Evolutionary conservation across 2,113 vertebrate genomes (phyloP).

Genomic region (Pygoscelis adeliae): DNA sequence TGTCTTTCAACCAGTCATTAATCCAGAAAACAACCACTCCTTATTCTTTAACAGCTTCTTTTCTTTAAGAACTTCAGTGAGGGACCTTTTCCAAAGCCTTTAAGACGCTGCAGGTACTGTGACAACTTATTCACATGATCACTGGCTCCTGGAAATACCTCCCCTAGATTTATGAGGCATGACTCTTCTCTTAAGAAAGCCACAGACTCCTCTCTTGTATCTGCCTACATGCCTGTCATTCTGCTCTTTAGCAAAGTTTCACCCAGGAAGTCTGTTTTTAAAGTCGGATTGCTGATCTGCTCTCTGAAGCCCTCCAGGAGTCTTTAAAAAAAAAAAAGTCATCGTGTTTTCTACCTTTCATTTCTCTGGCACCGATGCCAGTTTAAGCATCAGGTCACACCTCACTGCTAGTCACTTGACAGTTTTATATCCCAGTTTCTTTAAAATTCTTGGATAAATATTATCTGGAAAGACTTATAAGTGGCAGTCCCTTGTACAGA

Average conservation of each 20-base stretch:
- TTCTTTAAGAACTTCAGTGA: not conserved
- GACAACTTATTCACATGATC: not conserved
- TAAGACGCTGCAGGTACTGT: not conserved
- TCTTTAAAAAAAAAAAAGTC: not conserved
- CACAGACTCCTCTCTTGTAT: not conserved
- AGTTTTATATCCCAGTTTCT: not conserved
- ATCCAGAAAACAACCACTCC: not conserved
- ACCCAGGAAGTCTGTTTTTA: not conserved
- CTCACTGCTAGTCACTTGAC: not conserved
- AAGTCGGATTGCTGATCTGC: not conserved
- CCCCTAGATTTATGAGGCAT: not conserved
- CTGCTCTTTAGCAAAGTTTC: not conserved
- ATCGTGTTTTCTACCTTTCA: not conserved
- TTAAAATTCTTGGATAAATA: not conserved
- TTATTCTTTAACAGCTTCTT: not conserved
- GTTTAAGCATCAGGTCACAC: not conserved
- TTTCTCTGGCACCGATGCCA: not conserved
- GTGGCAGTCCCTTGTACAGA: rapidly evolving
- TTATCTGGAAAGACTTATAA: not conserved
- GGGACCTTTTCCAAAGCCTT: not conserved
- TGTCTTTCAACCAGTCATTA: not conserved
- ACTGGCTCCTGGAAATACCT: not conserved
- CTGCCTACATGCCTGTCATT: not conserved
- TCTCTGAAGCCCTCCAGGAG: not conserved
- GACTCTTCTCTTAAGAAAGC: not conserved